phyloP scores from a whole-genome alignment of 2,113 vertebrate genomes.

The Marcusenius ussheri region DNA sequence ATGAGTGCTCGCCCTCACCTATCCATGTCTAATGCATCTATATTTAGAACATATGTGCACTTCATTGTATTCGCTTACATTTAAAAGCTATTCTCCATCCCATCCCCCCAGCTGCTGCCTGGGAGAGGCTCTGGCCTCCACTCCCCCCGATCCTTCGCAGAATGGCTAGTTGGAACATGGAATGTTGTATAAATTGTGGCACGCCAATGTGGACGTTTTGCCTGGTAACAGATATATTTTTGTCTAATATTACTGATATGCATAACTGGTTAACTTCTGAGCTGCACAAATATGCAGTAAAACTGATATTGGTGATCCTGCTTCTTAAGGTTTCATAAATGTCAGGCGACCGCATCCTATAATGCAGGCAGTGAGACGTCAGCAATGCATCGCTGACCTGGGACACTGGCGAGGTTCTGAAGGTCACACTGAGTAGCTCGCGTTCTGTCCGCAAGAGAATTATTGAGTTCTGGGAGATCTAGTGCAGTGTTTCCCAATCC shows the following conservation, averaged over 20 bases:
- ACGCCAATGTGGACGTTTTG: background rate
- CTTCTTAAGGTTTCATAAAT: background rate
- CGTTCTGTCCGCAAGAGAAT: background rate
- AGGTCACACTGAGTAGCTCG: background rate
- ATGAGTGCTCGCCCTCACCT: background rate
- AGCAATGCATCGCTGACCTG: background rate
- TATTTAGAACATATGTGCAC: background rate
- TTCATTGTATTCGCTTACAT: background rate
- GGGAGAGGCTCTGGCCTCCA: background rate
- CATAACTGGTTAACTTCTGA: background rate
- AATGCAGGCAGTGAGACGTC: background rate
- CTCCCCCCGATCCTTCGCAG: background rate
- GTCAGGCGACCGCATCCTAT: background rate
- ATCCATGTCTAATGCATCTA: background rate
- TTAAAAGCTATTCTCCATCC: background rate
- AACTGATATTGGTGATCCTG: background rate
- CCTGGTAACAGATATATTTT: background rate
- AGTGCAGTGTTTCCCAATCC: background rate
- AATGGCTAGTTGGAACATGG: background rate
- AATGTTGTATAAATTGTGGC: background rate
- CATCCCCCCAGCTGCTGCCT: background rate
- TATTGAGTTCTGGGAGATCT: background rate
- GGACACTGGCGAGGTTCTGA: background rate
- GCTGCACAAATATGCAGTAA: background rate
- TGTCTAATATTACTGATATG: background rate